Evolutionary conservation across 2,113 vertebrate genomes (phyloP), one percentile per base, ranked within the genome.

Genomic region (Anolis sagrei): DNA sequence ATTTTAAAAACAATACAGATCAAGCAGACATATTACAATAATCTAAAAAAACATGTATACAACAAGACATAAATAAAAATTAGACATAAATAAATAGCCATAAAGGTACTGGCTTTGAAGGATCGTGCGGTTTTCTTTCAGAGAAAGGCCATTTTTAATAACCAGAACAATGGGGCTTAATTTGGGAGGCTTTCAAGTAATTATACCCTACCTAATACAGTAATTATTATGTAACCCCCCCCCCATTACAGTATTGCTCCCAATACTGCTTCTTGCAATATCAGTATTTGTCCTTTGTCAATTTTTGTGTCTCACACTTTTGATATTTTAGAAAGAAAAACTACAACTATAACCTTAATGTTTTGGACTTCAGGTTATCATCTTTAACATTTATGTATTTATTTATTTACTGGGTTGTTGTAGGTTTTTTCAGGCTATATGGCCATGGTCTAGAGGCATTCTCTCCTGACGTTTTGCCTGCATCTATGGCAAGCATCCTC

Each of bases 161-260:
- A 58, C 54, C 54, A 58, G 29, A 76, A n/a, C 72, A 82, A 4
- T 2, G 14, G 8, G 29, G 16, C 39, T 48, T 44, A n/a, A 9
- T 36, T n/a, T 25, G 64, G 64, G 64, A 39, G 25, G 21, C 8
- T 74, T 14, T 66, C n/a, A 34, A 34, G 7, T 64, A 66, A 86
- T 86, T 74, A 80, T 58, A 86, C n/a, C n/a, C 8, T 36, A 16
- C 36, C 19, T 81, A 49, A 64, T 49, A 44, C 13, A 62, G 32
- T 74, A 70, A 81, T 79, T 75, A 81, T 74, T 64, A 75, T 86
- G 51, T 80, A 51, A 49, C 39, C 34, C n/a, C 3, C 51, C 54
- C 14, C 54, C 4, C 51, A 58, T 34, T 21, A 19, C 8, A 14
- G 34, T 8, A 44, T 74, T 49, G 32, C 39, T 44, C 39, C 39